Percentiles rank a stretch among this genome's conserved stretches.
Evolutionary conservation across 1,140 invertebrate species (phyloP).

Genomic region (Drosophila parvula): DNA sequence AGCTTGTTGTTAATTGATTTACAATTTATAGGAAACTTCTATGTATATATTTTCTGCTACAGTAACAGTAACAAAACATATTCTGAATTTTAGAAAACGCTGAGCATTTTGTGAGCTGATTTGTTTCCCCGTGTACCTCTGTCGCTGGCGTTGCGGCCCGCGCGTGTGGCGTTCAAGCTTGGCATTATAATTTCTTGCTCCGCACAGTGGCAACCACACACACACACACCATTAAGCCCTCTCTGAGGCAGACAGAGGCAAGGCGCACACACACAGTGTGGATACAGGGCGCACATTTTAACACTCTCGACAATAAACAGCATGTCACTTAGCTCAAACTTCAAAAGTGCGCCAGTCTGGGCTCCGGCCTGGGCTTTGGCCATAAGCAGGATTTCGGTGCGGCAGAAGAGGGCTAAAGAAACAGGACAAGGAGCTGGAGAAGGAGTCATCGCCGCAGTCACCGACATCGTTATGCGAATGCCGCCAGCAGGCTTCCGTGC

Average conservation of each 20-base stretch:
- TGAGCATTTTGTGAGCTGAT: neutral
- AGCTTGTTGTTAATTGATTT: neutral
- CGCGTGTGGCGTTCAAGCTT: slow-evolving; percentile 74
- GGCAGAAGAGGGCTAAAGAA: neutral
- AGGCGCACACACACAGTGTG: slow-evolving; percentile 29
- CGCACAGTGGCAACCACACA: slow-evolving; percentile 61
- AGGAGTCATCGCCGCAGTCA: slow-evolving; percentile 65
- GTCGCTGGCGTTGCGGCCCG: slow-evolving; percentile 27
- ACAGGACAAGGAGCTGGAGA: slow-evolving; percentile 12
- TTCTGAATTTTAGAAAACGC: neutral
- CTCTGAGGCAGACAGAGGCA: slow-evolving; percentile 21
- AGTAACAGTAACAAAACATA: neutral
- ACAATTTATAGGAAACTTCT: neutral
- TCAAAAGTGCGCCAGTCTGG: slow-evolving; percentile 74
- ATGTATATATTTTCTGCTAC: neutral
- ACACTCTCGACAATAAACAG: slow-evolving; percentile 84
- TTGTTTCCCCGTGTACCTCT: slow-evolving; percentile 52
- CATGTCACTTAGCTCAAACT: slow-evolving; percentile 84
- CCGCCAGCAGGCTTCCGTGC: slow-evolving; percentile 79
- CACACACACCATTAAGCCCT: slow-evolving; percentile 10
- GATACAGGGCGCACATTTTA: slow-evolving; percentile 73
- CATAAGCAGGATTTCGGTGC: slow-evolving; percentile 16
- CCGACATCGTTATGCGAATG: slow-evolving; percentile 81
- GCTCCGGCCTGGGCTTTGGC: slow-evolving; percentile 26
- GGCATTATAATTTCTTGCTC: slow-evolving; percentile 83